Base-by-base conservation (phyloP, 2,113 vertebrate species). In the Eptesicus fuscus region DNA sequence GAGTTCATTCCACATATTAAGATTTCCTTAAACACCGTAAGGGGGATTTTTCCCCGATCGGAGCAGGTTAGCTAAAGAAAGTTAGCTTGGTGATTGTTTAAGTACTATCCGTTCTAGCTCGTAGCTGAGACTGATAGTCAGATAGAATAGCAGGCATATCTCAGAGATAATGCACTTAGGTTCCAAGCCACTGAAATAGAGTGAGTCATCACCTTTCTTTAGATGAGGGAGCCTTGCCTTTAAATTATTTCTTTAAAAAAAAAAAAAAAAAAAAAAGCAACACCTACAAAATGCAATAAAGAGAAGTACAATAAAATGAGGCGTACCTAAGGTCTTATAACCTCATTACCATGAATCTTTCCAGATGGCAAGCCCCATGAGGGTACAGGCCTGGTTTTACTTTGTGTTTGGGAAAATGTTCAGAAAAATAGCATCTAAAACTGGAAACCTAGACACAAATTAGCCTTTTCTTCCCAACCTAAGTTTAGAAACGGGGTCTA, bases 21-120 rank as follows among this genome's bases (percentile, higher is more conserved):
- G 76, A 88, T 42, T 94, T 95, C 73, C 61, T 74, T 88, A 88
- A 91, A 80, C 42, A n/a, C 83, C 67, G n/a, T 51, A 80, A n/a
- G 28, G 65, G 30, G 30, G 76, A 28, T 77, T 71, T 78, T 88
- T 32, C 42, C 35, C 77, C 40, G 2, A 59, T 59, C 3, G 0
- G 9, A 59, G 23, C 9, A 56, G 56, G 56, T 59, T 59, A 23
- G 56, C 23, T 59, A 59, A 59, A 59, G 56, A 59, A 28, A 23
- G 1, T 35, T 86, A 4, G 4, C 51, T 76, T 69, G 4, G 40
- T 74, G 53, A 67, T 37, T 70, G 8, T 42, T 87, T 65, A 44
- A 80, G 17, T 16, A 44, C 32, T 47, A 47, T 78, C 20, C 4
- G 18, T 71, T 94, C 44, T 86, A 67, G 18, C 16, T 37, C 35